Percentiles rank a stretch among this genome's conserved stretches.
These are phyloP conservation scores for Macropodus opercularis DNA, from an alignment of 2,797 vertebrate species.

Conservation along the genomic window DNA sequence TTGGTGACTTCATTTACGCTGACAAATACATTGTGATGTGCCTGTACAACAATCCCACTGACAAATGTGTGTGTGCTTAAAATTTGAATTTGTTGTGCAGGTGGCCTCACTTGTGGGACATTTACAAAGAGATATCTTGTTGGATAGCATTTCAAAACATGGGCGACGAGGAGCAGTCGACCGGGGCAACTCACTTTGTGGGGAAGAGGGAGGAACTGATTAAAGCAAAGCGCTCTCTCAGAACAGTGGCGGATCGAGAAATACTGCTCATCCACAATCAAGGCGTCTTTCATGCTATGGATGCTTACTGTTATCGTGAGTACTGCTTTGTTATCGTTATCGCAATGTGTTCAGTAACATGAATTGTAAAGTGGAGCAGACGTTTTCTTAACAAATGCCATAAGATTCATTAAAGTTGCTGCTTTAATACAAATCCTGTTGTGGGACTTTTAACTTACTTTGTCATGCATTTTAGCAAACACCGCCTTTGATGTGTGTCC, in stretches of 20 bases:
- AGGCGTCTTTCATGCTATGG: conserved; percentile 87
- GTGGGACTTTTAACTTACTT: conserved; percentile 6
- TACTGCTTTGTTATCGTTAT: too few relatives aligned
- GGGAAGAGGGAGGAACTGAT: conserved; percentile 88
- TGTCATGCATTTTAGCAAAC: conserved; percentile 21
- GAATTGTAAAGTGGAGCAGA: too few relatives aligned
- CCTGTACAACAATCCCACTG: conserved; percentile 41
- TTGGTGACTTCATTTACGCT: conserved; percentile 51
- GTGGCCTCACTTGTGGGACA: neutral
- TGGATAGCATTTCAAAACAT: conserved; percentile 49
- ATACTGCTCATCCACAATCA: conserved; percentile 87
- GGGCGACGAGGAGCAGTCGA: conserved; percentile 44
- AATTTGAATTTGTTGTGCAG: conserved; percentile 4
- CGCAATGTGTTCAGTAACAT: too few relatives aligned
- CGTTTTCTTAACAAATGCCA: too few relatives aligned
- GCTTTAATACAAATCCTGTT: conserved; percentile 11
- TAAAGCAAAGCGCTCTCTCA: conserved; percentile 75
- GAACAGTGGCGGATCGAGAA: conserved; percentile 85
- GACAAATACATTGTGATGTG: conserved; percentile 48
- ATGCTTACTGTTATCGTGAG: conserved; percentile 95
- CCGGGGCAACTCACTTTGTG: conserved; percentile 70
- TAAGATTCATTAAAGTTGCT: too few relatives aligned
- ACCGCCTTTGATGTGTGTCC: conserved; percentile 21
- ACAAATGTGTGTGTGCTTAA: conserved; percentile 31
- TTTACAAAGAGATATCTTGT: too few relatives aligned